Evolutionary conservation across 2,888 invertebrate species (phyloP).

Genomic region (Barypeithes pellucidus): DNA sequence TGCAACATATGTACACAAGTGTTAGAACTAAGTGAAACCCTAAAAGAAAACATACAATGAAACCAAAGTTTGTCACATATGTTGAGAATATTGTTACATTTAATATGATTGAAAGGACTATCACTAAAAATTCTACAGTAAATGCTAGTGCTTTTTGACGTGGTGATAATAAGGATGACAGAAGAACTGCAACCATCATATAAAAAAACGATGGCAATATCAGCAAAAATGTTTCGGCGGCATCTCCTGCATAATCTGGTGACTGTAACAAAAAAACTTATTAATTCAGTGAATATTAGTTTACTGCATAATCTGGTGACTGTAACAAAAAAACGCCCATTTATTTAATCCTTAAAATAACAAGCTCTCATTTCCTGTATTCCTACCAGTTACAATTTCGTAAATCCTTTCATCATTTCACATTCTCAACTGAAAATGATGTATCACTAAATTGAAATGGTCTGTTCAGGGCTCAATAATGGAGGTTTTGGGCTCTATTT

Average conservation of each 20-base stretch:
- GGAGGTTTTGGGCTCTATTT: too few species aligned
- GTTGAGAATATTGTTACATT: constrained; percentile 74
- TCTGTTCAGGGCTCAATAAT: too few species aligned
- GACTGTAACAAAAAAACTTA: constrained; percentile 42
- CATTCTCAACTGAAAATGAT: too few species aligned
- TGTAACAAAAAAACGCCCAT: constrained; percentile 24
- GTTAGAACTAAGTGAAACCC: constrained; percentile 37
- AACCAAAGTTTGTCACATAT: constrained; percentile 60
- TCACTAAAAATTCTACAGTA: constrained; percentile 73
- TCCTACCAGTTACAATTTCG: too few species aligned
- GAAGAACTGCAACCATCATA: constrained; percentile 62
- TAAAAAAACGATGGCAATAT: constrained; percentile 66
- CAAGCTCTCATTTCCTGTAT: too few species aligned
- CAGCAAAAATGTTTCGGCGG: constrained; percentile 70
- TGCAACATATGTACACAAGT: constrained; percentile 24
- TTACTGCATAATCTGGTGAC: constrained; percentile 26
- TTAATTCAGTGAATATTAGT: too few species aligned
- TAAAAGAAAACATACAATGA: constrained; percentile 39
- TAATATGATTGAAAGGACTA: constrained; percentile 74
- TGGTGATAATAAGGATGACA: constrained; percentile 58
- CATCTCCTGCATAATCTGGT: constrained; percentile 48
- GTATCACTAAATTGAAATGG: too few species aligned
- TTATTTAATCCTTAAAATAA: too few species aligned
- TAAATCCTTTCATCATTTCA: too few species aligned
- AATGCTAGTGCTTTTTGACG: constrained; percentile 57